Evolutionary conservation across 2,113 vertebrate species (phyloP), one percentile per base, ranked within the genome.

Genomic region (Pipa parva): DNA sequence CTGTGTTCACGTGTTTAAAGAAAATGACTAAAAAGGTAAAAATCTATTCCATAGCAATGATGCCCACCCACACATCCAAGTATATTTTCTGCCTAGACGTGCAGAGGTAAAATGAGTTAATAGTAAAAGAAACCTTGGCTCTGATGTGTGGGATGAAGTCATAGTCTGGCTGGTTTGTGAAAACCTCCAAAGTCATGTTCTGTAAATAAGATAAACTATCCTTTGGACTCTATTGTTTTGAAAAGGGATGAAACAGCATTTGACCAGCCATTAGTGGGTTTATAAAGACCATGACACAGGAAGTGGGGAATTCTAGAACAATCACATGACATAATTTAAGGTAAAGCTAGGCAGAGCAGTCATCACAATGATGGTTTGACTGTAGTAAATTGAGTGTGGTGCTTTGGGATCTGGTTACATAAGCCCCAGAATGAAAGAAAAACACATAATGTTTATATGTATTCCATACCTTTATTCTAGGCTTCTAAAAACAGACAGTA

Each of bases 141-240:
- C 46, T 42, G 20, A 39, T 13, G 18, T 42, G 25, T 39, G 39
- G 46, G 46, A 60, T 69, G 56, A 69, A 69, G 65, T 69, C 65
- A 69, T 69, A 60, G 65, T 69, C 65, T 69, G 65, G 65, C 65
- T 59, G 17, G 33, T 60, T 48, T 52, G 29, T 69, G 65, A 69
- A 69, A 60, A 46, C 65, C 51, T 52, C 65, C 21, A 57, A 33
- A 48, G 60, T 69, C 65, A 42, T 50, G 48, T 69, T 69, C 65
- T 59, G 46, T 42, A 69, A 68, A 67, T 59, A 69, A 65, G 65
- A 60, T 69, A 60, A 69, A 52, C 65, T 69, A 8, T 52, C 56
- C 57, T 48, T 60, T 21, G 28, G n/a, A 24, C 50, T 69, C 57
- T 69, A 52, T 69, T 69, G 65, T 69, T 69, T 69, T 57, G 17